These are phyloP conservation scores for Alauda arvensis DNA, from an alignment of 2,797 vertebrate species.

Conservation along the genomic window DNA sequence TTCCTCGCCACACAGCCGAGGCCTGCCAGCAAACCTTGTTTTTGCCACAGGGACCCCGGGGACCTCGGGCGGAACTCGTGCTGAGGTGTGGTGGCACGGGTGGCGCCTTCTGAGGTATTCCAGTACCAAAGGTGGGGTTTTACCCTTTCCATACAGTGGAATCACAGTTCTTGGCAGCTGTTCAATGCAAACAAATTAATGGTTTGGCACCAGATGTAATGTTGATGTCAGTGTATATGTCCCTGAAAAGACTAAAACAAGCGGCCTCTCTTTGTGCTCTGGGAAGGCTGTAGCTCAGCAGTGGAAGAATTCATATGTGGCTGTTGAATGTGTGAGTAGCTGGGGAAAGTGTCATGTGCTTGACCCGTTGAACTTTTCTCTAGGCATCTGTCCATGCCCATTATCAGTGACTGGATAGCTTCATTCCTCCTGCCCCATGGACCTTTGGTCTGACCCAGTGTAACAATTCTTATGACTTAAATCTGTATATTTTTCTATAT, in stretches of 20 bases:
- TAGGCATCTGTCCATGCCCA: neutral
- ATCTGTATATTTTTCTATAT: neutral
- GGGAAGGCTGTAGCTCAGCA: neutral
- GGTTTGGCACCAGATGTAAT: neutral
- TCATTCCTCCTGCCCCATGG: neutral
- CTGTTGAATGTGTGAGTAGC: neutral
- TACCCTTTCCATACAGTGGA: neutral
- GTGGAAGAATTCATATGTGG: neutral
- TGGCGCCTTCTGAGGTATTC: neutral
- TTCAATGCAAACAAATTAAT: neutral
- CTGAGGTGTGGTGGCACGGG: neutral
- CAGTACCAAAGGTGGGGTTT: neutral
- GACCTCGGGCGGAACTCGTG: accelerated
- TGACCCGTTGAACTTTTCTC: neutral
- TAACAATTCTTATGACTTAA: neutral
- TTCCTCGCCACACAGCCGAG: accelerated
- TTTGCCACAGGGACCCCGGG: accelerated
- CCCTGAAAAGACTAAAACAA: neutral
- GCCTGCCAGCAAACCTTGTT: accelerated
- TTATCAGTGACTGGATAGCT: neutral
- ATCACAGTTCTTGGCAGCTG: neutral
- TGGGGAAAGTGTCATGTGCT: neutral
- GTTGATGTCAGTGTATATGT: neutral
- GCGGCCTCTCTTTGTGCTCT: neutral
- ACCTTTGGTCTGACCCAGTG: neutral